These are phyloP conservation scores for Eulithis prunata DNA, from an alignment of 2,888 invertebrate species.

Conservation along the genomic window DNA sequence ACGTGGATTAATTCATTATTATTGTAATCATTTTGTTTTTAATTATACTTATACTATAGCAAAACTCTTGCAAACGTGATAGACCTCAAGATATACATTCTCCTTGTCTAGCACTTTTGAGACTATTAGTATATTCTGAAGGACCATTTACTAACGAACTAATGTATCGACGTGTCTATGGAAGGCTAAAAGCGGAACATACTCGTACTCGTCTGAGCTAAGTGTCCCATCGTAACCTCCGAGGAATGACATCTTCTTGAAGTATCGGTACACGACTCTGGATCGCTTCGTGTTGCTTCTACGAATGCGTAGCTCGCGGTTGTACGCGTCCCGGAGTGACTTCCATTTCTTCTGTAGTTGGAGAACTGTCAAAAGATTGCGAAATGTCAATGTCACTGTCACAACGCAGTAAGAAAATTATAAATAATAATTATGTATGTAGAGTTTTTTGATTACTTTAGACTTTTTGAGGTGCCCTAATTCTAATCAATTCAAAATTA, in stretches of 20 bases:
- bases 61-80: too few species aligned
- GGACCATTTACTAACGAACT: too few species aligned
- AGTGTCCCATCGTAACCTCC: slow-evolving; percentile 69
- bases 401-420: too few species aligned
- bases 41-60: too few species aligned
- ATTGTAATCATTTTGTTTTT: background rate
- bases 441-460: too few species aligned
- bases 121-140: too few species aligned
- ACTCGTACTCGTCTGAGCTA: slow-evolving; percentile 65
- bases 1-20: slow-evolving; percentile 18
- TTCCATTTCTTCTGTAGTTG: slow-evolving; percentile 78
- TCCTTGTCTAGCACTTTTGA: too few species aligned
- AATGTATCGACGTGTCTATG: too few species aligned
- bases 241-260: slow-evolving; percentile 72
- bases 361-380: slow-evolving; percentile 57
- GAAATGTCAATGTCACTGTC: background rate
- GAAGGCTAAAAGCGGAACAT: too few species aligned
- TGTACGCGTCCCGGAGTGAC: slow-evolving; percentile 75
- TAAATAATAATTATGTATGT: background rate
- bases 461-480: too few species aligned
- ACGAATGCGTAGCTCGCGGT: slow-evolving; percentile 68
- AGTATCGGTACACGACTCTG: slow-evolving; percentile 72
- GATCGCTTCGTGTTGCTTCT: slow-evolving; percentile 56
- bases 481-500: too few species aligned
- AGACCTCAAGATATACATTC: too few species aligned